phyloP scores from a whole-genome alignment of 2,888 invertebrate species.

The Thera obeliscata region DNA sequence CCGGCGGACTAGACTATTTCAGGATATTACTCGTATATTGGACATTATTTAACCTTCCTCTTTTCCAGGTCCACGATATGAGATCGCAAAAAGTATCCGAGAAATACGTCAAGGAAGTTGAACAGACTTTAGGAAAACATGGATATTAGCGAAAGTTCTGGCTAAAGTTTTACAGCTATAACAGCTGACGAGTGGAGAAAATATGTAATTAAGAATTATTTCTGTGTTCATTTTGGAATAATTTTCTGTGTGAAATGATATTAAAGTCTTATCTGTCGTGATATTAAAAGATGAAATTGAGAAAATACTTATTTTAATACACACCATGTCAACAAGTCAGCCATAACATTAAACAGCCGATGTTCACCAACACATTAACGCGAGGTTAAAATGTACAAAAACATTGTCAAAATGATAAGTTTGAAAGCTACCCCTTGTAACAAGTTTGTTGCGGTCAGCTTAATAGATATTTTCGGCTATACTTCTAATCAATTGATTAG shows the following conservation, averaged over 20 bases:
- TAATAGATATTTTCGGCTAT: too few relatives aligned
- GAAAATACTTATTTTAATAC: conserved; percentile 23
- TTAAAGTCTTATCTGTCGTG: neutral
- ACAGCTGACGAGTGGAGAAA: neutral
- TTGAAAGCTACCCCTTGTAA: too few relatives aligned
- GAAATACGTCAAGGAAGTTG: conserved; percentile 83
- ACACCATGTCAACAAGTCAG: conserved; percentile 47
- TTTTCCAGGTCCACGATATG: conserved; percentile 84
- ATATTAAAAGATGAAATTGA: conserved; percentile 1
- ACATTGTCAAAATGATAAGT: too few relatives aligned
- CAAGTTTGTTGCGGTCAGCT: too few relatives aligned
- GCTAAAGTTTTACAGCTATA: conserved; percentile 5
- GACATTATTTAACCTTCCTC: too few relatives aligned
- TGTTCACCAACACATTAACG: conserved; percentile 9
- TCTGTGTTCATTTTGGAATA: neutral
- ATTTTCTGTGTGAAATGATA: conserved; percentile 5
- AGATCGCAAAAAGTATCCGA: conserved; percentile 82
- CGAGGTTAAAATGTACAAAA: neutral
- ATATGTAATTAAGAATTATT: neutral
- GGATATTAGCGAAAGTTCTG: conserved; percentile 65
- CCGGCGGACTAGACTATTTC: too few relatives aligned
- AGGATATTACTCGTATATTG: too few relatives aligned
- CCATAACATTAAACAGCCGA: conserved; percentile 40
- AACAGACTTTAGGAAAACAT: conserved; percentile 74
- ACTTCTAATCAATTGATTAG: too few relatives aligned